A percentile compares a stretch with the other conserved stretches of the same genome.
Conservation (phyloP, 2,113 vertebrate species). For the Dasyprocta punctata region DNA sequence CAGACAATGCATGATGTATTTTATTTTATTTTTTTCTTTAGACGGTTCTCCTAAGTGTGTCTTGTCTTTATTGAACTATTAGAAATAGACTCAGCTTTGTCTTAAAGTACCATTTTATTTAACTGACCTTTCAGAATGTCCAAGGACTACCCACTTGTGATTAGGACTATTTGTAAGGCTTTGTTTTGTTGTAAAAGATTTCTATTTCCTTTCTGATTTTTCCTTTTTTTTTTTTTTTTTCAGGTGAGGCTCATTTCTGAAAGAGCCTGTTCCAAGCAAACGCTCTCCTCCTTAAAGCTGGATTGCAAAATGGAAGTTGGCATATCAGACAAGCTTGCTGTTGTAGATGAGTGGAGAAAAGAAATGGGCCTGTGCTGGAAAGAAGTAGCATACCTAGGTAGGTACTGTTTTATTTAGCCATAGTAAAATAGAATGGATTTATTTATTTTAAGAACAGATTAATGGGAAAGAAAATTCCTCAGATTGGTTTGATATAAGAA, state of each 20-base stretch:
- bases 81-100: conserved; percentile 3
- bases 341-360: conserved; percentile 84
- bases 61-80: neutral
- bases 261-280: conserved; percentile 82
- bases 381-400: conserved; percentile 94
- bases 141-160: neutral
- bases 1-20: neutral
- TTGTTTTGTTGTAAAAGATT: neutral
- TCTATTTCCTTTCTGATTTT: neutral
- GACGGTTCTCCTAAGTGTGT: too few species aligned
- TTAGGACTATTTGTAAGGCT: neutral
- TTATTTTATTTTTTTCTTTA: too few species aligned
- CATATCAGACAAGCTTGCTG: conserved; percentile 83
- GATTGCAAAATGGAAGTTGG: conserved; percentile 84
- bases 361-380: conserved; percentile 90
- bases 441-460: neutral
- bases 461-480: neutral
- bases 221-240: neutral
- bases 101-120: conserved; percentile 13
- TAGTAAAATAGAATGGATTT: neutral
- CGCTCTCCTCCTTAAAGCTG: conserved; percentile 84
- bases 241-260: conserved; percentile 92
- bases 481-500: neutral
- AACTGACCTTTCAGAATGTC: neutral
- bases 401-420: conserved; percentile 55